These are phyloP conservation scores for Ptilonorhynchus violaceus DNA, from an alignment of 2,113 vertebrate species.

Conservation along the genomic window DNA sequence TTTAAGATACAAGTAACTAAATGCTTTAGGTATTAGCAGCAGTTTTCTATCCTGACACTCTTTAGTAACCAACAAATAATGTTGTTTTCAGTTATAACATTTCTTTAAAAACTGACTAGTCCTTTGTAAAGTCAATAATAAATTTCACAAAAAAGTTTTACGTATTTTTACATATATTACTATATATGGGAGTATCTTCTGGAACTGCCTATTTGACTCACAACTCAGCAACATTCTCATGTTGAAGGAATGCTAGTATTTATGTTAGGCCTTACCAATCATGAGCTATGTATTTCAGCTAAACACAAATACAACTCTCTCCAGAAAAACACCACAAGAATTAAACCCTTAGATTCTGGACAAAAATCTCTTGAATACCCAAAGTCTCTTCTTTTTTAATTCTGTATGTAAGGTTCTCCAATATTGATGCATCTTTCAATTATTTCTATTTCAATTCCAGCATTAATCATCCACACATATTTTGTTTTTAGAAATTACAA, in stretches of 20 bases:
- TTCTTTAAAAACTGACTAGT: background rate
- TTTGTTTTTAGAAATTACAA: background rate
- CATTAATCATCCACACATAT: background rate
- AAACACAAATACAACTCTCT: background rate
- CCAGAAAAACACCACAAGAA: background rate
- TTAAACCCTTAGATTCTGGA: background rate
- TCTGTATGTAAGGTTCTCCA: background rate
- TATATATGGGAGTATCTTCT: background rate
- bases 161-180: background rate
- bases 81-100: background rate
- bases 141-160: background rate
- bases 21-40: background rate
- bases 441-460: background rate
- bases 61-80: background rate
- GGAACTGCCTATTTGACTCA: background rate
- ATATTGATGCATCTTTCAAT: background rate
- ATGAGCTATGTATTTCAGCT: background rate
- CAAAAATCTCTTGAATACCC: background rate
- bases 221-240: background rate
- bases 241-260: background rate
- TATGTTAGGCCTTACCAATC: background rate
- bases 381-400: background rate
- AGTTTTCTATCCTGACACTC: background rate
- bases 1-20: background rate
- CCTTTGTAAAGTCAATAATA: background rate